Evolutionary conservation across 2,888 invertebrate species (phyloP).

Genomic region (Oegoconia quadripuncta): DNA sequence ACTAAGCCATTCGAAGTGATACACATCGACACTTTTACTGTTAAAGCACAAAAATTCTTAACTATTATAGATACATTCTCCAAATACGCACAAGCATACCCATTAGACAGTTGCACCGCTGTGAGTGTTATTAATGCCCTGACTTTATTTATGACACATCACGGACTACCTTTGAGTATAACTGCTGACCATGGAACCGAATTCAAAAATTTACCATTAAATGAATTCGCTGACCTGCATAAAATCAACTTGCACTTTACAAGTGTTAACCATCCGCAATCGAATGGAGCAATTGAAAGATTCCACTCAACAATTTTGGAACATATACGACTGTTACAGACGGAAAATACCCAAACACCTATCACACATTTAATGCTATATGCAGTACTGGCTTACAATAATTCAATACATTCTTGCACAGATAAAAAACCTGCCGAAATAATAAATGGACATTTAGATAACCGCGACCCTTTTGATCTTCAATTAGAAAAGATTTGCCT

Average conservation of each 20-base stretch:
- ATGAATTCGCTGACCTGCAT: slow-evolving; percentile 15
- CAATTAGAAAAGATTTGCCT: slow-evolving; percentile 16
- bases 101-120: slow-evolving; percentile 14
- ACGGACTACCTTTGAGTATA: slow-evolving; percentile 12
- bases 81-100: slow-evolving; percentile 18
- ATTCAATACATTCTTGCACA: slow-evolving; percentile 21
- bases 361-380: slow-evolving; percentile 14
- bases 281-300: slow-evolving; percentile 17
- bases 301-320: slow-evolving; percentile 19
- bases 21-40: slow-evolving; percentile 18
- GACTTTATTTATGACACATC: slow-evolving; percentile 11
- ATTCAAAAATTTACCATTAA: slow-evolving; percentile 13
- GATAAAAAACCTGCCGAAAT: slow-evolving; percentile 24
- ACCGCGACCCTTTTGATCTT: slow-evolving; percentile 19
- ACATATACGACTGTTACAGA: slow-evolving; percentile 15
- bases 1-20: slow-evolving; percentile 20
- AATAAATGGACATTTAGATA: slow-evolving; percentile 24
- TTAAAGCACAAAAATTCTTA: slow-evolving; percentile 11
- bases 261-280: slow-evolving; percentile 17
- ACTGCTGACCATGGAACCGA: slow-evolving; percentile 12
- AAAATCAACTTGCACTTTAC: slow-evolving; percentile 20
- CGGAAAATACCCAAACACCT: slow-evolving; percentile 7
- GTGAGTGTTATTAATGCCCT: slow-evolving; percentile 14
- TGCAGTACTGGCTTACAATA: slow-evolving; percentile 25
- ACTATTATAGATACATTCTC: slow-evolving; percentile 16